phyloP scores from a whole-genome alignment of 2,797 vertebrate genomes.

The Hemitrygon akajei region DNA sequence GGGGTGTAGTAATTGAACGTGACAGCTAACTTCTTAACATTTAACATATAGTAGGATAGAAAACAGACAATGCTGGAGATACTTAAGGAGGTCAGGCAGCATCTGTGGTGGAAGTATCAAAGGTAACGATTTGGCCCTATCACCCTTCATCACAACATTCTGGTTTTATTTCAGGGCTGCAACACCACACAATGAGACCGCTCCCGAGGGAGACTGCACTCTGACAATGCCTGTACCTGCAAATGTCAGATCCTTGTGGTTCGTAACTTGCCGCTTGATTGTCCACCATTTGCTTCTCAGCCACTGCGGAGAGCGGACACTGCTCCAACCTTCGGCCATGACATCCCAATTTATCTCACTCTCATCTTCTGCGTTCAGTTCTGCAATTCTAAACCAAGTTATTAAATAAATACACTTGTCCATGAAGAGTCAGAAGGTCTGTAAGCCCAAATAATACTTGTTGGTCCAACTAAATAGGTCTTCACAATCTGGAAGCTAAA shows the following conservation, averaged over 20 bases:
- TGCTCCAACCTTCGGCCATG: constrained; percentile 90
- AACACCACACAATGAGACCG: background rate
- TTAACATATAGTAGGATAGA: background rate
- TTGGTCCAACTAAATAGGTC: background rate
- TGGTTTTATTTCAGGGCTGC: too few relatives aligned
- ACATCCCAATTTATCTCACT: constrained; percentile 95
- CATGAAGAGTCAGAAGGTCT: background rate
- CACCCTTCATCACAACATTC: too few relatives aligned
- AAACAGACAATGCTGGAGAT: too few relatives aligned
- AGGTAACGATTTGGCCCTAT: too few relatives aligned
- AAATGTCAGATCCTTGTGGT: constrained; percentile 95
- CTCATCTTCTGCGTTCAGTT: constrained; percentile 83
- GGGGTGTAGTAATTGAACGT: too few relatives aligned
- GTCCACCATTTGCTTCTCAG: constrained; percentile 99
- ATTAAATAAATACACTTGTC: background rate
- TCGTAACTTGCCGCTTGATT: constrained; percentile 95
- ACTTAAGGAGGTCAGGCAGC: too few relatives aligned
- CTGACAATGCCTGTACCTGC: constrained; percentile 59
- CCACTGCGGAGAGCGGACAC: constrained; percentile 95
- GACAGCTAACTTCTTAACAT: too few relatives aligned
- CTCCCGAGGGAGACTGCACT: too few relatives aligned
- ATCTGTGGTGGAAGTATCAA: too few relatives aligned
- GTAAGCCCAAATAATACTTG: background rate
- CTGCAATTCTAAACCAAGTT: constrained; percentile 70
- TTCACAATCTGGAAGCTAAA: background rate